Base-by-base conservation (phyloP, 2,113 vertebrate species). In the Mandrillus leucophaeus region DNA sequence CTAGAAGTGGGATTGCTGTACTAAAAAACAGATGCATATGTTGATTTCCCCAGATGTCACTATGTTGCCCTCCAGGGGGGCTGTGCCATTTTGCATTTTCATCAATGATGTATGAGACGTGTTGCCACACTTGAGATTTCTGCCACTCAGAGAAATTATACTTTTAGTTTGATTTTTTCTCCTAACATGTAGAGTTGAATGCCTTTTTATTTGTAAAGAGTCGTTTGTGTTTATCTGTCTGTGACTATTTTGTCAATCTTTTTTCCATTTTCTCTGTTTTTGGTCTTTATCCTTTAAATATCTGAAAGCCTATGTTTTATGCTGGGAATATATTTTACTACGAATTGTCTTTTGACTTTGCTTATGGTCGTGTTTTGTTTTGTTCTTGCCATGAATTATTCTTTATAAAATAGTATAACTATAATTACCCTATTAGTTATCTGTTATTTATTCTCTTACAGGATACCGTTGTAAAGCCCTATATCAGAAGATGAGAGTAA, bases 111-210 rank as follows among this genome's bases (percentile, higher is more conserved):
- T 7, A 93, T 95, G 70, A 81, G 48, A 48, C 8, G 43, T 64
- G 88, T 72, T 98, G 5, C 79, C 43, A 96, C 88, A 88, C 8
- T 50, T 86, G 22, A 78, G 73, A 27, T 18, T 89, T 64, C 20
- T 92, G 18, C 3, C n/a, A 23, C 38, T 81, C 11, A 80, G 16
- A 89, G 9, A 92, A 68, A 43, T 78, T 8, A 73, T 38, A 85
- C 27, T 40, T 92, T 78, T 57, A 83, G 55, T 94, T 94, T 55
- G 18, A 79, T 32, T 91, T 95, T 93, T 13, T 70, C 50, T 81
- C 11, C 32, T 72, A 78, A 61, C 20, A 50, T 66, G 27, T 23
- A 81, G 55, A 76, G 35, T 55, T 40, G 23, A 59, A 43, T 66
- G 25, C 78, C 32, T 82, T 70, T n/a, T 50, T 61, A 52, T 9